Evolutionary conservation across 2,797 vertebrate species (phyloP).

Genomic region (Microctenopoma steveboyesi): DNA sequence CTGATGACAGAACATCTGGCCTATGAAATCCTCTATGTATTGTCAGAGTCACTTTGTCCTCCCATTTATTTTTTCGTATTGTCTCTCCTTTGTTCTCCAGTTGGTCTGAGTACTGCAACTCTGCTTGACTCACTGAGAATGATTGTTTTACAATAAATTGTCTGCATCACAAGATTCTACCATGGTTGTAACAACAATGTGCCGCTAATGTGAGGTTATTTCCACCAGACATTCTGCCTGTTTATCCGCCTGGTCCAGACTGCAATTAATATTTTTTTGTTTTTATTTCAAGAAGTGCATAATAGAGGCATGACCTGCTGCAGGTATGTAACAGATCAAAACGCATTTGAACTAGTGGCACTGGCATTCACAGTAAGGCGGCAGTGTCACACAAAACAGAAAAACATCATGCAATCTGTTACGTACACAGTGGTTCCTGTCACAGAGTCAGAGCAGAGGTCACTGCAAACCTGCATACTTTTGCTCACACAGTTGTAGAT

Average conservation of each 20-base stretch:
- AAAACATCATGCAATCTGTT: slow-evolving; percentile 26
- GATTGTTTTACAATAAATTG: neutral
- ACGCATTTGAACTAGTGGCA: no score
- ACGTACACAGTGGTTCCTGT: slow-evolving; percentile 46
- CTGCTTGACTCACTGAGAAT: slow-evolving; percentile 19
- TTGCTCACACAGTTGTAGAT: slow-evolving; percentile 4
- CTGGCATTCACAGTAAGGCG: no score
- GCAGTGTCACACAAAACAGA: no score
- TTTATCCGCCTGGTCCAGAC: no score
- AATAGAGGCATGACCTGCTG: no score
- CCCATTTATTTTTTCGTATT: neutral
- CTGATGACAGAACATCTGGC: no score
- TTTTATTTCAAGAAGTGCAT: no score
- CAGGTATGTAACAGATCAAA: no score
- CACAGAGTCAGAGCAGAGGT: slow-evolving; percentile 59
- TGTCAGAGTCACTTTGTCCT: neutral
- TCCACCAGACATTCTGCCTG: slow-evolving; percentile 1
- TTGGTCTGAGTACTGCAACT: slow-evolving; percentile 10
- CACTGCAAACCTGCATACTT: slow-evolving; percentile 40
- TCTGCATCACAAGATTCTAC: slow-evolving; percentile 13
- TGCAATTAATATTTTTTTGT: no score
- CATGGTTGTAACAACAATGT: neutral
- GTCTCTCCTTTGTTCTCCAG: neutral
- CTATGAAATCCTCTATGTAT: no score
- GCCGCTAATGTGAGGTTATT: neutral